These are phyloP conservation scores for Pachyuromys duprasi DNA, from an alignment of 2,797 vertebrate genomes.

Conservation along the genomic window DNA sequence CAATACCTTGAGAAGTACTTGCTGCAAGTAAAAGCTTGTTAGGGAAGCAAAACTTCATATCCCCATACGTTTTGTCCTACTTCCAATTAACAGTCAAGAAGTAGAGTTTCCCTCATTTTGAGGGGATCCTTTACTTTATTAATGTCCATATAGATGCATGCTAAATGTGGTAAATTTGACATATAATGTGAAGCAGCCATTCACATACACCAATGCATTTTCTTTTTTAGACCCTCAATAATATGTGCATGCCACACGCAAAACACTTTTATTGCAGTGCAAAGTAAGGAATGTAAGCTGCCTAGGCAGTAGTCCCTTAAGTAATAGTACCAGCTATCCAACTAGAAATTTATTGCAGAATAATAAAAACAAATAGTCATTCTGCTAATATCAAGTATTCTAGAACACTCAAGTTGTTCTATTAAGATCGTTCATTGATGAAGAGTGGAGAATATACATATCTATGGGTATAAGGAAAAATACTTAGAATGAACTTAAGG, in stretches of 20 bases:
- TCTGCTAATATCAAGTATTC: neutral
- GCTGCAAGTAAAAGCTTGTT: neutral
- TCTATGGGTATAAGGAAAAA: neutral
- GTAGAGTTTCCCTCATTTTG: neutral
- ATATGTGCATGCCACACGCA: neutral
- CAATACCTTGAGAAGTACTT: neutral
- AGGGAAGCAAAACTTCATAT: slow-evolving; percentile 4
- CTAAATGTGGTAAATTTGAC: neutral
- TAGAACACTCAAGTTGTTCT: neutral
- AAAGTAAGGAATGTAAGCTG: neutral
- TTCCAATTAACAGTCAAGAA: neutral
- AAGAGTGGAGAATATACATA: neutral
- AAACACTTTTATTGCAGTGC: neutral
- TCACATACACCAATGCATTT: neutral
- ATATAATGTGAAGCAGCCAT: neutral
- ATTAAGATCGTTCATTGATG: neutral
- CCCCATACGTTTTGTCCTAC: neutral
- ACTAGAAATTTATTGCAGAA: neutral
- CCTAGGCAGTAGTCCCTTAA: neutral
- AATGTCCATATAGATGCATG: neutral
- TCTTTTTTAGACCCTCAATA: neutral
- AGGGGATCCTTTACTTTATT: neutral
- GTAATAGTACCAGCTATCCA: neutral
- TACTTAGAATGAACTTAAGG: neutral
- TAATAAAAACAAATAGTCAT: neutral